These are phyloP conservation scores for Nasonia giraulti DNA, from an alignment of 1,140 invertebrate species.

Conservation along the genomic window DNA sequence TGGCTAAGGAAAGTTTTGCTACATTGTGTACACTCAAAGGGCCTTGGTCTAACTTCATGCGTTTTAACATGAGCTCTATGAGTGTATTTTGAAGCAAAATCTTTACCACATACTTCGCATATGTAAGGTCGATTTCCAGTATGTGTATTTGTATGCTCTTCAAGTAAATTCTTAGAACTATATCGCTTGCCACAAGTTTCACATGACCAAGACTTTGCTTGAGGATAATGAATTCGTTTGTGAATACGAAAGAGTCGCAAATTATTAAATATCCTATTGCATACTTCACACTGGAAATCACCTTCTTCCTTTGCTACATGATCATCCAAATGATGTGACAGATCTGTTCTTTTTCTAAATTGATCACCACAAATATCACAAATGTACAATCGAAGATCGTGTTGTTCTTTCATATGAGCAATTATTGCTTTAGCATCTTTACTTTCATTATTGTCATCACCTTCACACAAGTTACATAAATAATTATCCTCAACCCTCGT, in stretches of 20 bases:
- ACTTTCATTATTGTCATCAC: conserved; percentile 69
- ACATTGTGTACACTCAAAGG: conserved; percentile 81
- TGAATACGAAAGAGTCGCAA: conserved; percentile 78
- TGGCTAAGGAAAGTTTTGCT: conserved; percentile 84
- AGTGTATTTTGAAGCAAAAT: conserved; percentile 86
- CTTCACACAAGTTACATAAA: conserved; percentile 77
- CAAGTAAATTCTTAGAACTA: conserved; percentile 80
- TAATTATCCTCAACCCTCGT: conserved; percentile 74
- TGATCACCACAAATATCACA: conserved; percentile 82
- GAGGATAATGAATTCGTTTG: conserved; percentile 78
- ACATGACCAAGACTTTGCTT: conserved; percentile 79
- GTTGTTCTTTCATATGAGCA: conserved; percentile 77
- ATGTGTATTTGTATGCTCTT: conserved; percentile 84
- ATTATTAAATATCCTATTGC: conserved; percentile 79
- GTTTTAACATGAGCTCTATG: conserved; percentile 85
- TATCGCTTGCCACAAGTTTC: conserved; percentile 80
- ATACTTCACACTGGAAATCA: conserved; percentile 80
- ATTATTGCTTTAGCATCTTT: conserved; percentile 78
- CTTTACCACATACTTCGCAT: conserved; percentile 81
- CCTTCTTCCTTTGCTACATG: conserved; percentile 79
- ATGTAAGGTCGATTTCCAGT: conserved; percentile 80
- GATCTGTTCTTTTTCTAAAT: conserved; percentile 78
- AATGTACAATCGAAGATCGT: conserved; percentile 80
- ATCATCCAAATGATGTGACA: conserved; percentile 80
- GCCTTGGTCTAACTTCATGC: conserved; percentile 80